phyloP scores from a whole-genome alignment of 2,888 invertebrate genomes.

The Acleris holmiana region DNA sequence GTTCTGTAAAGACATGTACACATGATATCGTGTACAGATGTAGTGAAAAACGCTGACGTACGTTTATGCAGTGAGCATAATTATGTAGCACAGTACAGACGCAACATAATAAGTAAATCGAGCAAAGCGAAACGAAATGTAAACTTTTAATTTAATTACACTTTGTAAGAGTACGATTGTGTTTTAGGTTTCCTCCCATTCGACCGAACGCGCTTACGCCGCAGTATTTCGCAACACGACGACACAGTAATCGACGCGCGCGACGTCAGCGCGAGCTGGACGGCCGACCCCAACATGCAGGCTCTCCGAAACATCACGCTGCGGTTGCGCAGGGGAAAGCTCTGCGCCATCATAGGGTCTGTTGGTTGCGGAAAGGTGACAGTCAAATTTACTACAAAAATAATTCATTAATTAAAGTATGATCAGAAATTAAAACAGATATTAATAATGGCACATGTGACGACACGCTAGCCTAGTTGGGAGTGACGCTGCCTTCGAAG shows the following conservation, averaged over 20 bases:
- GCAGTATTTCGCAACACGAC: constrained; percentile 61
- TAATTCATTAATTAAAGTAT: background rate
- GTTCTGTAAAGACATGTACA: too few relatives aligned
- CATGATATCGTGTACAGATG: too few relatives aligned
- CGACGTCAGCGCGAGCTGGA: constrained; percentile 81
- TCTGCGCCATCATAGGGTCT: constrained; percentile 89
- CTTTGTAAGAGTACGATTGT: background rate
- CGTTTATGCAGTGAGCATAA: too few relatives aligned
- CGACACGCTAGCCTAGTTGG: too few relatives aligned
- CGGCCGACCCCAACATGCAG: constrained; percentile 74
- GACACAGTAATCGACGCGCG: constrained; percentile 65
- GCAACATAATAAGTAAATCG: background rate
- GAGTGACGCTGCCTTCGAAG: too few relatives aligned
- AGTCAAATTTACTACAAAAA: background rate
- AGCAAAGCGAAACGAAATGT: background rate
- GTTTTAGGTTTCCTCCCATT: constrained; percentile 36
- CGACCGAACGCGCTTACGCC: constrained; percentile 48
- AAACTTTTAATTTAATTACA: background rate
- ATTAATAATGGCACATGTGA: too few relatives aligned
- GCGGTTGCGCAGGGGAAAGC: constrained; percentile 81
- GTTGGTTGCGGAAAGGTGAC: constrained; percentile 89
- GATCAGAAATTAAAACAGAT: too few relatives aligned
- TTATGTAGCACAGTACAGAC: too few relatives aligned
- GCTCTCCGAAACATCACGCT: constrained; percentile 82
- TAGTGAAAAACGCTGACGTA: too few relatives aligned